phyloP scores from a whole-genome alignment of 1,140 invertebrate species.

The Sinella curviseta region DNA sequence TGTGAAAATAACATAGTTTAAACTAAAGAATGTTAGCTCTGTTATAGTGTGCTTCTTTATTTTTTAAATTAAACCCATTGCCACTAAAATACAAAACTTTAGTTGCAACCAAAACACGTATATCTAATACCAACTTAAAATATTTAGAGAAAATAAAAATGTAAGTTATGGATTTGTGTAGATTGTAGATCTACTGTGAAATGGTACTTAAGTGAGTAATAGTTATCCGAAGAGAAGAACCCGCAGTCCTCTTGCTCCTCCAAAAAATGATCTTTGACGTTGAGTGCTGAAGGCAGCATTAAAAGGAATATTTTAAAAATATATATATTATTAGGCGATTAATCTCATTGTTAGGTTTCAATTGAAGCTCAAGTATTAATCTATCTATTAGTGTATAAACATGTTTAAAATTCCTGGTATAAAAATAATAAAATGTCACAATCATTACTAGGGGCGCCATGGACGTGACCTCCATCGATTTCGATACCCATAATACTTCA shows the following conservation, averaged over 20 bases:
- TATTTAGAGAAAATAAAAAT: too few species aligned
- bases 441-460: not conserved
- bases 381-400: not conserved
- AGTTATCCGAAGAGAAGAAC: not conserved
- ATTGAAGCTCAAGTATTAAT: not conserved
- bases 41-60: too few species aligned
- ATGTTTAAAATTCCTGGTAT: not conserved
- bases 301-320: not conserved
- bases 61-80: too few species aligned
- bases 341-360: too few species aligned
- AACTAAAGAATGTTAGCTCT: too few species aligned
- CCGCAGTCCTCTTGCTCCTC: not conserved
- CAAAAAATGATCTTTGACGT: not conserved
- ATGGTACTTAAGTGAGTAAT: not conserved
- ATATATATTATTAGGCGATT: too few species aligned
- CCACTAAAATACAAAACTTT: too few species aligned
- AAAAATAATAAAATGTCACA: not conserved
- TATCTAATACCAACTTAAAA: too few species aligned
- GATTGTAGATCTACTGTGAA: too few species aligned
- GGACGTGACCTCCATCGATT: not conserved
- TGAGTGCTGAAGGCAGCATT: not conserved
- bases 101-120: too few species aligned
- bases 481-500: not conserved
- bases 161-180: too few species aligned
- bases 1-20: too few species aligned